Evolutionary conservation across 2,113 vertebrate species (phyloP).

Genomic region (Tautogolabrus adspersus): DNA sequence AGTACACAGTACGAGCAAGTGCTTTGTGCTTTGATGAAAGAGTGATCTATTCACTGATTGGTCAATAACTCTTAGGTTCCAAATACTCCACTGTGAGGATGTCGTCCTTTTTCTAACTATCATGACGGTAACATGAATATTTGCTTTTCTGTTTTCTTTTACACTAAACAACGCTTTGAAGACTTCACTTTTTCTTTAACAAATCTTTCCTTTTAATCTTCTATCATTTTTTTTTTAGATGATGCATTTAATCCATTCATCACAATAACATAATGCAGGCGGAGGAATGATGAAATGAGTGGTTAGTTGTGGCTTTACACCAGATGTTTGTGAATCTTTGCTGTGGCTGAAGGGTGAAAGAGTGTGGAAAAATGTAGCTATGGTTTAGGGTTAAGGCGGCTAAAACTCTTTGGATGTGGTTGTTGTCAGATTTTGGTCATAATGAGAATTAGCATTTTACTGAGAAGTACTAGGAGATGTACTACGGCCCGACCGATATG

Average conservation of each 20-base stretch:
- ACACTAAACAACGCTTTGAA: no score
- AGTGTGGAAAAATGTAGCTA: neutral
- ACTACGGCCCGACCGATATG: no score
- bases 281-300: neutral
- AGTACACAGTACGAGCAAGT: no score
- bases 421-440: slow-evolving; percentile 1
- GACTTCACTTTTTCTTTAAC: no score
- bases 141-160: no score
- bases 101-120: no score
- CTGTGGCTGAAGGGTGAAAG: neutral
- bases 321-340: neutral
- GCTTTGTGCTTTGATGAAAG: no score
- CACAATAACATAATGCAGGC: neutral
- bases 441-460: neutral
- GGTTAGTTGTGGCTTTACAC: neutral
- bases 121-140: no score
- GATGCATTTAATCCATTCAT: neutral
- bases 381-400: neutral
- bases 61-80: no score
- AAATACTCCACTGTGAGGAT: no score
- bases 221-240: neutral
- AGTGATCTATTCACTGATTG: no score
- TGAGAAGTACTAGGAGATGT: neutral
- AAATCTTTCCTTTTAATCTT: no score
- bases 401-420: neutral